These are phyloP conservation scores for Melinaea marsaeus DNA, from an alignment of 2,888 invertebrate species.

Conservation along the genomic window DNA sequence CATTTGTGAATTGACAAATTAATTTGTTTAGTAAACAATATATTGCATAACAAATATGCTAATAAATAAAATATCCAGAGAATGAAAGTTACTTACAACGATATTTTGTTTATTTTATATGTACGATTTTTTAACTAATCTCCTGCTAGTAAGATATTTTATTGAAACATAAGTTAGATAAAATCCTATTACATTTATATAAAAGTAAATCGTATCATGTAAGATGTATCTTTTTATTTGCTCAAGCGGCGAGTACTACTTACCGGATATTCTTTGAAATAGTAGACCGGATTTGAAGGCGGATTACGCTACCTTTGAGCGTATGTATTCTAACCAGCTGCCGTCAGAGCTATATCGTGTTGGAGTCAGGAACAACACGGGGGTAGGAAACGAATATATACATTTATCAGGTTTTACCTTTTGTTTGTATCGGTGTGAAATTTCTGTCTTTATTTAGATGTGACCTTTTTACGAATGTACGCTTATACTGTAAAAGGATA, in stretches of 20 bases:
- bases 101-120: too few relatives aligned
- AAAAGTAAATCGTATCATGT: too few relatives aligned
- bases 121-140: too few relatives aligned
- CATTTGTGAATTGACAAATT: too few relatives aligned
- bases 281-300: conserved; percentile 2
- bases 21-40: too few relatives aligned
- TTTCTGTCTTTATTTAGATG: neutral
- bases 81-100: too few relatives aligned
- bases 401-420: neutral
- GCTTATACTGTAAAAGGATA: neutral
- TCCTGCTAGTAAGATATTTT: too few relatives aligned
- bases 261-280: neutral
- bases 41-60: too few relatives aligned
- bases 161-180: too few relatives aligned
- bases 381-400: neutral
- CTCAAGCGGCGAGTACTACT: neutral
- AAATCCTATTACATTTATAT: too few relatives aligned
- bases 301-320: conserved; percentile 5
- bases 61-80: too few relatives aligned
- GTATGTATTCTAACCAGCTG: conserved; percentile 1
- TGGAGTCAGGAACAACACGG: neutral
- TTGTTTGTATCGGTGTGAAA: neutral
- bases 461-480: neutral
- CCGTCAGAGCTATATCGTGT: neutral
- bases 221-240: neutral